Evolutionary conservation across 1,140 invertebrate genomes (phyloP).

Genomic region (Pemphigus obesinymphae): DNA sequence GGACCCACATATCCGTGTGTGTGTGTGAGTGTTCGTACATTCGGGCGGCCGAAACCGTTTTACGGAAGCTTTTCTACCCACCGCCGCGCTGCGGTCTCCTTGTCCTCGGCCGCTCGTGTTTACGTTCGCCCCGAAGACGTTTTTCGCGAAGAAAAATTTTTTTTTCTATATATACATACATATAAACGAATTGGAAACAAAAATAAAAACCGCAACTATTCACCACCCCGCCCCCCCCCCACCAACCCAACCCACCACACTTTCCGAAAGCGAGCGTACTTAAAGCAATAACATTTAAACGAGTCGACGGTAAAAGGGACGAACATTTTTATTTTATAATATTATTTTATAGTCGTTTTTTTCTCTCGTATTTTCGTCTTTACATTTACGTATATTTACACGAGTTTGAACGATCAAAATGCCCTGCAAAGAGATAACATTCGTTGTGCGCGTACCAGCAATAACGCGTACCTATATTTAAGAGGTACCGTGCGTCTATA

Average conservation of each 20-base stretch:
- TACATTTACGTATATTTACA: too few relatives aligned
- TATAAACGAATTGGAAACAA: constrained; percentile 29
- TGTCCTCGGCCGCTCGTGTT: neutral
- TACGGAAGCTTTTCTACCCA: constrained; percentile 29
- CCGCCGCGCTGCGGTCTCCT: neutral
- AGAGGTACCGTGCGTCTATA: too few relatives aligned
- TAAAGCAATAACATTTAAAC: neutral
- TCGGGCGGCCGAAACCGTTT: constrained; percentile 28
- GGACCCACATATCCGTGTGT: neutral
- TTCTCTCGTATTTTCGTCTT: too few relatives aligned
- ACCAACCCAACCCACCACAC: too few relatives aligned
- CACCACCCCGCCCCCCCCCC: neutral
- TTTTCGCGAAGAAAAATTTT: neutral
- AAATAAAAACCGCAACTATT: constrained; percentile 15
- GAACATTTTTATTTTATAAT: neutral
- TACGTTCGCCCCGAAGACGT: neutral
- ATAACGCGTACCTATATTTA: too few relatives aligned
- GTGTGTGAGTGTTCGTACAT: neutral
- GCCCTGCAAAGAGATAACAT: too few relatives aligned
- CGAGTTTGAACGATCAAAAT: too few relatives aligned
- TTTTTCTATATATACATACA: too few relatives aligned
- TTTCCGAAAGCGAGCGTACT: too few relatives aligned
- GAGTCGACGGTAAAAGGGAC: neutral
- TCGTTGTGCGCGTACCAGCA: too few relatives aligned
- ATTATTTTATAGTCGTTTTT: neutral